phyloP scores from a whole-genome alignment of 1,140 invertebrate genomes.

The Aphidius ervi region DNA sequence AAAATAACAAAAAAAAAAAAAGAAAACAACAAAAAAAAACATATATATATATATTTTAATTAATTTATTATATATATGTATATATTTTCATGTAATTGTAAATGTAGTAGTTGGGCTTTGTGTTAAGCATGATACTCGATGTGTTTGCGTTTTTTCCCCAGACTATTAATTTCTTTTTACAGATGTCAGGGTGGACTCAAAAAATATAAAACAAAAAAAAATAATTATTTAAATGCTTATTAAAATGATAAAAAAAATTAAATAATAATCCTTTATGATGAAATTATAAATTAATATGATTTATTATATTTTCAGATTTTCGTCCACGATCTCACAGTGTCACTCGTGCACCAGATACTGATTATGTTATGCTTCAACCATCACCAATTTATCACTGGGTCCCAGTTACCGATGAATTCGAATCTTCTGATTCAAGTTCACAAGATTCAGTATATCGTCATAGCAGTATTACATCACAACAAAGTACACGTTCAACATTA shows the following conservation, averaged over 20 bases:
- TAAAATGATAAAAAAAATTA: neutral
- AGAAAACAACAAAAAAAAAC: neutral
- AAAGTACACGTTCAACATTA: conserved; percentile 23
- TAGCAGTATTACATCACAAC: conserved; percentile 41
- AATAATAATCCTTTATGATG: neutral
- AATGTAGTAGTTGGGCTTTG: too few relatives aligned
- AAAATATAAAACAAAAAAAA: conserved; percentile 15
- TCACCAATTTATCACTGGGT: conserved; percentile 55
- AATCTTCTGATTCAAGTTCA: conserved; percentile 38
- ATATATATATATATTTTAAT: too few relatives aligned
- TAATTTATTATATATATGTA: too few relatives aligned
- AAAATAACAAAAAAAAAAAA: conserved; percentile 6
- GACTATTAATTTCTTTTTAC: neutral
- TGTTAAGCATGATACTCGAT: neutral
- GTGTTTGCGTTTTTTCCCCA: conserved; percentile 1
- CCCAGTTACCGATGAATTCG: conserved; percentile 42
- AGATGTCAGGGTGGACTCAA: conserved; percentile 40
- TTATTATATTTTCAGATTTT: too few relatives aligned
- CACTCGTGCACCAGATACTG: conserved; percentile 45
- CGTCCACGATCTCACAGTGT: conserved; percentile 29
- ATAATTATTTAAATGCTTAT: conserved; percentile 6
- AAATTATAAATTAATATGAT: neutral
- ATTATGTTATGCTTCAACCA: conserved; percentile 56
- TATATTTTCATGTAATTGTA: too few relatives aligned
- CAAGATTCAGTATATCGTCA: conserved; percentile 44